phyloP scores from a whole-genome alignment of 1,140 invertebrate species.

The Eupeodes corollae region DNA sequence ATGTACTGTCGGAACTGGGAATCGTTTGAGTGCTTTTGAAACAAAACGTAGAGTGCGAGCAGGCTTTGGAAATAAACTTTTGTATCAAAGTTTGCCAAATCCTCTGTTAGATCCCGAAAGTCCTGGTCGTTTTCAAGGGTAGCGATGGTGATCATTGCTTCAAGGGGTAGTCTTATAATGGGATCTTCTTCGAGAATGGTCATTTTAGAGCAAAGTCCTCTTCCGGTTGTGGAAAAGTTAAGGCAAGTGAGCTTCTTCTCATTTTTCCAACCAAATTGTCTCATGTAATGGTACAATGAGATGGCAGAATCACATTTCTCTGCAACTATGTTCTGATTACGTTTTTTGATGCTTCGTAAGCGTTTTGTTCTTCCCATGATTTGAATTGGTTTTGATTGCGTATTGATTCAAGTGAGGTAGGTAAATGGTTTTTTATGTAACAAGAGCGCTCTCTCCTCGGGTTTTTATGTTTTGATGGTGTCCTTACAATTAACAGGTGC shows the following conservation, averaged over 20 bases:
- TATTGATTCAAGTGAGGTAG: too few species aligned
- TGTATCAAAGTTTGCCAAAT: conserved; percentile 16
- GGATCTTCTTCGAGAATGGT: conserved; percentile 12
- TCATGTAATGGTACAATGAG: conserved; percentile 16
- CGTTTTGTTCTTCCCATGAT: conserved; percentile 29
- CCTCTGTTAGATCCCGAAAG: conserved; percentile 16
- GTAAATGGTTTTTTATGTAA: too few species aligned
- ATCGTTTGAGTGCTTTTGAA: conserved; percentile 38
- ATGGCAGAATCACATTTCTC: conserved; percentile 4
- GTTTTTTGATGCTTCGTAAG: conserved; percentile 2
- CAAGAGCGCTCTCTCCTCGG: too few species aligned
- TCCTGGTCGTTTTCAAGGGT: conserved; percentile 21
- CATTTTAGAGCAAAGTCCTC: conserved; percentile 26
- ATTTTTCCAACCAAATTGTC: conserved; percentile 21
- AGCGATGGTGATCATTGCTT: conserved; percentile 20
- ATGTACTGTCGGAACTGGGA: conserved; percentile 45
- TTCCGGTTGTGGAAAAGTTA: conserved; percentile 17
- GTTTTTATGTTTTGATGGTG: too few species aligned
- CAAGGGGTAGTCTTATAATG: conserved; percentile 21
- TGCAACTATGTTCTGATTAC: too few species aligned
- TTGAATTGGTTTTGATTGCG: background rate
- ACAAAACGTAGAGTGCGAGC: conserved; percentile 50
- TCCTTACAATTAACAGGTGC: too few species aligned
- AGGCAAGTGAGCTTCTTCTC: conserved; percentile 12
- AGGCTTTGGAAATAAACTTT: conserved; percentile 41